A percentile compares a stretch with the other conserved stretches of the same genome.
Evolutionary conservation across 2,113 vertebrate genomes (phyloP).

Genomic region (Plecotus auritus): DNA sequence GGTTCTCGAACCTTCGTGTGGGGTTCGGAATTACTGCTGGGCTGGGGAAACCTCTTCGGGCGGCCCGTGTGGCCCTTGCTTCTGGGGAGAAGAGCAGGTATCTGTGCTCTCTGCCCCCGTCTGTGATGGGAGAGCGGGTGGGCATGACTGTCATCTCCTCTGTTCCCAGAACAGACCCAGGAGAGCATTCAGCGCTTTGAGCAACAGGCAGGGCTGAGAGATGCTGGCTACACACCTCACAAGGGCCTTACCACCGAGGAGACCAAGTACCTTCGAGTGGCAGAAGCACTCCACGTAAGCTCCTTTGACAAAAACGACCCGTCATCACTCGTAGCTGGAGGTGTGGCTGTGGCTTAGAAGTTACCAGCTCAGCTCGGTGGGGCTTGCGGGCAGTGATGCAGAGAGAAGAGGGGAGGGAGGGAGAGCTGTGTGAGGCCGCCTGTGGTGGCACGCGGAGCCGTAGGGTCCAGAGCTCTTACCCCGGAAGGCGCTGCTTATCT

Average conservation of each 20-base stretch:
- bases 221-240: slow-evolving; percentile 91
- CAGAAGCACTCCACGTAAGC: slow-evolving; percentile 91
- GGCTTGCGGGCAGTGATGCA: neutral
- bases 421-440: neutral
- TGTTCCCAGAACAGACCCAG: slow-evolving; percentile 89
- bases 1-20: neutral
- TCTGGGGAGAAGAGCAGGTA: neutral
- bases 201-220: slow-evolving; percentile 93
- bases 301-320: neutral
- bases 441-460: neutral
- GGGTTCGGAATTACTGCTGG: neutral
- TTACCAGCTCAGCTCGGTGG: neutral
- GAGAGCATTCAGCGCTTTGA: slow-evolving; percentile 95
- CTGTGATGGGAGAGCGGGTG: neutral
- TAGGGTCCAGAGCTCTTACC: neutral
- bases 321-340: neutral
- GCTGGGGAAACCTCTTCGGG: too few relatives aligned
- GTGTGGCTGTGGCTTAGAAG: neutral
- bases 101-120: too few relatives aligned
- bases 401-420: neutral
- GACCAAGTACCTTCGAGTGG: slow-evolving; percentile 88
- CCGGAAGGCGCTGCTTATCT: neutral
- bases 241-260: slow-evolving; percentile 95
- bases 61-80: neutral
- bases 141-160: slow-evolving; percentile 38